A percentile compares a stretch with the other conserved stretches of the same genome.
These are phyloP conservation scores for Entelurus aequoreus DNA, from an alignment of 2,113 vertebrate genomes.

Conservation along the genomic window DNA sequence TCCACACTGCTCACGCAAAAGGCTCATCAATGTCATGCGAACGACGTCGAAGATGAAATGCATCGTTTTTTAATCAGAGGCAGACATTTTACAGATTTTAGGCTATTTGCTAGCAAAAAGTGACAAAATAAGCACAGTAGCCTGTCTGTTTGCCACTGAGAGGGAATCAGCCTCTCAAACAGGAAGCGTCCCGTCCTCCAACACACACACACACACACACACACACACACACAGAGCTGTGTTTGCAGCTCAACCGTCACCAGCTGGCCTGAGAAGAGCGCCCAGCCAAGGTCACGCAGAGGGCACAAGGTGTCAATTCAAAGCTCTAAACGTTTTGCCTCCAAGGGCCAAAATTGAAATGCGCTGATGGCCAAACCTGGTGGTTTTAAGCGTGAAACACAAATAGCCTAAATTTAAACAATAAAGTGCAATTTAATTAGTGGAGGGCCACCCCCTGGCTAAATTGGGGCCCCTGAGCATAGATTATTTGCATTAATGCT, in stretches of 20 bases:
- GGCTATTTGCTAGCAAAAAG: too few relatives aligned
- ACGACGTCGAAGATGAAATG: neutral
- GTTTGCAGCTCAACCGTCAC: slow-evolving; percentile 43
- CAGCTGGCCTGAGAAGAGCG: slow-evolving; percentile 56
- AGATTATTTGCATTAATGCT: too few relatives aligned
- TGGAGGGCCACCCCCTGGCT: too few relatives aligned
- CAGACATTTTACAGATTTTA: slow-evolving; percentile 6
- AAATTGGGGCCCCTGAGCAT: too few relatives aligned
- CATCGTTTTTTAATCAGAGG: slow-evolving; percentile 1
- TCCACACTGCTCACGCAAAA: too few relatives aligned
- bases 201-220: slow-evolving; percentile 1
- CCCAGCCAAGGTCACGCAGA: slow-evolving; percentile 52
- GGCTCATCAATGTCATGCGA: too few relatives aligned
- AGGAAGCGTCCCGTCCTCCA: slow-evolving; percentile 58
- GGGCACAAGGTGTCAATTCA: slow-evolving; percentile 30
- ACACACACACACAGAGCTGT: slow-evolving; percentile 56
- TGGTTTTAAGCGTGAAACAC: too few relatives aligned
- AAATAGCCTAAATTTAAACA: too few relatives aligned
- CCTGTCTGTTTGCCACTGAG: slow-evolving; percentile 38
- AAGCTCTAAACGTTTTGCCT: neutral
- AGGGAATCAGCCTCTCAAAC: slow-evolving; percentile 31
- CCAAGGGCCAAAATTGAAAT: too few relatives aligned
- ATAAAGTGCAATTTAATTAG: too few relatives aligned
- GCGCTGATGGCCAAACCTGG: too few relatives aligned
- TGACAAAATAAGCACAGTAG: slow-evolving; percentile 47